Evolutionary conservation across 2,113 vertebrate genomes (phyloP), one percentile per base, ranked within the genome.

Genomic region (Xiphophorus hellerii): DNA sequence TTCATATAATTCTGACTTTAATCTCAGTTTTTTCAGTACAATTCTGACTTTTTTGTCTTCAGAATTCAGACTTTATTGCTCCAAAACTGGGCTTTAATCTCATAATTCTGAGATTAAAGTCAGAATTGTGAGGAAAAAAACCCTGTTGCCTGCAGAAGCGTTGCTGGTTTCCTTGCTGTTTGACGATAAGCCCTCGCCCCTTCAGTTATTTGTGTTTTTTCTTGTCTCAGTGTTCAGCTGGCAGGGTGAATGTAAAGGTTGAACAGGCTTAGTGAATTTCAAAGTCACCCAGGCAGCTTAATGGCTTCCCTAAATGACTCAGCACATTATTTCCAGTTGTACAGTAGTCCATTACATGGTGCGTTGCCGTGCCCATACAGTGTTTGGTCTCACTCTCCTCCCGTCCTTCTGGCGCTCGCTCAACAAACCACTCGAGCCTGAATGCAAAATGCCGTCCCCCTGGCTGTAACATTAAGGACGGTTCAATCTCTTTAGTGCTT

Each of bases 251-350:
- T 89, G 88, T 29, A 78, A 70, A 88, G 86, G 84, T 69, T 86
- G 89, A 86, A 82, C 86, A 82, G 84, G 88, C 84, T 90, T 90
- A 91, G 89, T 88, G 87, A 88, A 90, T 91, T 84, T 93, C 91
- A 90, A 91, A 93, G 91, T 94, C 88, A 92, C 90, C 89, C 89
- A 88, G 85, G 88, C 85, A 39, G 73, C 83, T 87, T 93, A 92
- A 92, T 92, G 83, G 90, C 86, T 90, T 82, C 75, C 86, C 73
- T 86, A 87, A 92, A 92, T 92, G 92, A 94, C 79, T 94, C 91
- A 90, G 92, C 92, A 92, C 85, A 89, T 93, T 89, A 89, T 90
- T 89, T 92, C 87, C 88, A 86, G 83, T 88, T 84, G 89, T 91
- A 92, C 86, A 81, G 90, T 81, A 87, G 88, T 92, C 90, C 91